Base-by-base conservation (phyloP, 2,113 vertebrate species). In the Pelecanoides urinatrix region DNA sequence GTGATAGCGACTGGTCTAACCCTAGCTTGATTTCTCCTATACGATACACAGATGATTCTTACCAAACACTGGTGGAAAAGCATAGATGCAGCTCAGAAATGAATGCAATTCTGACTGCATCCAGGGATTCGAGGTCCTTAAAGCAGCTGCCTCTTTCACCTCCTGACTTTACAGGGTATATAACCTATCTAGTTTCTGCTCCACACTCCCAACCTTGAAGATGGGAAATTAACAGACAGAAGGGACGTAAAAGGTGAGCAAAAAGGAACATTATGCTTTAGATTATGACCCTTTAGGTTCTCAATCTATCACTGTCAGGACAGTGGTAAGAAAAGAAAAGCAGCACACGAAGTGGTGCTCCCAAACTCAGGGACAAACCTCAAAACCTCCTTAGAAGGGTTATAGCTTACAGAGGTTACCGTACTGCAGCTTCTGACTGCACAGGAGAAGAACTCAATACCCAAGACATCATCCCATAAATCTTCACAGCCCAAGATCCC, bases 1-100 rank as follows among this genome's bases (percentile, higher is more conserved):
- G 0, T 4, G 1, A 52, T 2, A 63, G 78, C 0, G 1, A 13
- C 49, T 4, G 34, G 49, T 4, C 73, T 30, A 5, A 16, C 42
- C 66, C 59, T 8, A 25, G 40, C 38, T 22, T n/a, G 20, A 38
- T 42, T 67, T 74, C 61, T 68, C 62, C 61, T 26, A 3, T 13
- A 0, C 0, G 0, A 38, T 16, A 44, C n/a, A 30, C 23, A 7
- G 27, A 30, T 3, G 25, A 80, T 20, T 18, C 62, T 16, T 7
- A 40, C 49, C 50, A 23, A 62, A 44, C 52, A 1, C 27, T 2
- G 19, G 11, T 58, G 70, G 65, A 68, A 34, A 55, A 79, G 47
- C n/a, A 23, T 38, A 38, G 38, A 25, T 7, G 22, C 65, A 59
- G 44, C 29, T 82, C 66, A 34, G 44, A 67, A 78, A 42, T 1